phyloP scores from a whole-genome alignment of 2,888 invertebrate species.

The Andrena chrysosceles region DNA sequence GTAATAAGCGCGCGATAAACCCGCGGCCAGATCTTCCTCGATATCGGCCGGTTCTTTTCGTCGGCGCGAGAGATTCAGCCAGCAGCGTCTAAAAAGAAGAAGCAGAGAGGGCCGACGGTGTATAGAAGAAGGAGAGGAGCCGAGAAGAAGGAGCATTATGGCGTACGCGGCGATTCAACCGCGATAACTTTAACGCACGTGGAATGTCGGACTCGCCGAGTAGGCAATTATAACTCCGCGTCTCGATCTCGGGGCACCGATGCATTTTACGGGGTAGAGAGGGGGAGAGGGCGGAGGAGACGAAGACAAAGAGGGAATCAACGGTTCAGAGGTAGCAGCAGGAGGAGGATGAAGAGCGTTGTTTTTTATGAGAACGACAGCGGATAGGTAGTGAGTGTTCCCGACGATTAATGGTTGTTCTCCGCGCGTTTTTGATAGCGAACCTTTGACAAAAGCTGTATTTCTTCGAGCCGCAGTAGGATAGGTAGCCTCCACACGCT shows the following conservation, averaged over 20 bases:
- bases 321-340: slow-evolving; percentile 9
- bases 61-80: slow-evolving; percentile 41
- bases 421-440: slow-evolving; percentile 45
- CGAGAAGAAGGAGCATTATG: slow-evolving; percentile 67
- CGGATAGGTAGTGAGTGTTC: slow-evolving; percentile 61
- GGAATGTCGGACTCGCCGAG: slow-evolving; percentile 75
- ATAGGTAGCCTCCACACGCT: slow-evolving; percentile 6
- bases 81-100: slow-evolving; percentile 41
- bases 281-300: slow-evolving; percentile 20
- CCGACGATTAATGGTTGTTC: slow-evolving; percentile 63
- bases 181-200: slow-evolving; percentile 78
- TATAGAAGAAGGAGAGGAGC: slow-evolving; percentile 27
- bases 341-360: slow-evolving; percentile 34
- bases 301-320: slow-evolving; percentile 48
- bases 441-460: slow-evolving; percentile 40
- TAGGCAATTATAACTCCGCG: slow-evolving; percentile 77
- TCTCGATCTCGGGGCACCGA: slow-evolving; percentile 63
- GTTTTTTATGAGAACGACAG: slow-evolving; percentile 58
- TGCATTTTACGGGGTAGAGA: slow-evolving; percentile 64
- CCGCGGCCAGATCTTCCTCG: slow-evolving; percentile 49
- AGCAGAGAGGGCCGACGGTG: slow-evolving; percentile 18
- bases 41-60: slow-evolving; percentile 64
- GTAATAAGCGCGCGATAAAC: slow-evolving; percentile 64
- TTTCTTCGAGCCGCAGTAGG: neutral
- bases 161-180: slow-evolving; percentile 72